phyloP scores from a whole-genome alignment of 2,113 vertebrate genomes.

The Trachemys scripta region DNA sequence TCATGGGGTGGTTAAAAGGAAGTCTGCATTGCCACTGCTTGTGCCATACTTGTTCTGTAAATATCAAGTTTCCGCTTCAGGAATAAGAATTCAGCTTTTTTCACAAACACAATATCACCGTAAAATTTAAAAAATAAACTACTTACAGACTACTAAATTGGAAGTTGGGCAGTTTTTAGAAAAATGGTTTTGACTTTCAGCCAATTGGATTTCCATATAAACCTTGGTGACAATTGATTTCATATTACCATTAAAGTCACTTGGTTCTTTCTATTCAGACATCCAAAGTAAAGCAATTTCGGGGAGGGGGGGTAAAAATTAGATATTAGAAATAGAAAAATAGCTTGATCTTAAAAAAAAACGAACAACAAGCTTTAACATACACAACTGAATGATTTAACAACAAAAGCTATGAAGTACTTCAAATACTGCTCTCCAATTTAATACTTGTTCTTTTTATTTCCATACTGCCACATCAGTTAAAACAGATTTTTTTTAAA shows the following conservation, averaged over 20 bases:
- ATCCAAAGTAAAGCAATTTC: constrained; percentile 18
- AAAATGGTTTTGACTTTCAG: neutral
- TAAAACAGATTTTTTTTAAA: neutral
- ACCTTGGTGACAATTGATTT: neutral
- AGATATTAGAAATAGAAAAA: constrained; percentile 24
- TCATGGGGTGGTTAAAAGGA: neutral
- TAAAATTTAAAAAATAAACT: neutral
- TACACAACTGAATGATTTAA: neutral
- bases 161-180: neutral
- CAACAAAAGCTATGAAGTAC: neutral
- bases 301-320: neutral
- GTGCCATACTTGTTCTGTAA: neutral
- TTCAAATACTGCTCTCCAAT: constrained; percentile 22
- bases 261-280: neutral
- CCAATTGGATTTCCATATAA: neutral
- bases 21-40: neutral
- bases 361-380: neutral
- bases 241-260: neutral
- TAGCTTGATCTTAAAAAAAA: neutral
- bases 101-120: neutral
- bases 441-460: constrained; percentile 30
- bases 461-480: constrained; percentile 55
- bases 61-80: neutral
- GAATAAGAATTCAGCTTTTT: neutral
- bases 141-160: neutral